A percentile compares a stretch with the other conserved stretches of the same genome.
These are phyloP conservation scores for Philopotamus ludificatus DNA, from an alignment of 1,140 invertebrate genomes.

Conservation along the genomic window DNA sequence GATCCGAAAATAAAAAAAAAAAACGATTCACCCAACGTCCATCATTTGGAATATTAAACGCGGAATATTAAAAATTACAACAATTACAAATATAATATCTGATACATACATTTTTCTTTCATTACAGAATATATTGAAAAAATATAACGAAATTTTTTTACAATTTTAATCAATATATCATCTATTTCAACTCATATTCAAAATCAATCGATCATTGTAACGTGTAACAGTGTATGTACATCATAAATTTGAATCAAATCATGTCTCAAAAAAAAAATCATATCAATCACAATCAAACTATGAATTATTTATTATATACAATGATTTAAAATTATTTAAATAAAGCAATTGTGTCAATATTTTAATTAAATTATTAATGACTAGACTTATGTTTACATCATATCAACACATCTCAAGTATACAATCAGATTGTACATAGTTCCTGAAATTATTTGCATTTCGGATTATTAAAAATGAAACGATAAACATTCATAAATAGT, in stretches of 20 bases:
- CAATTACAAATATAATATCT: constrained; percentile 31
- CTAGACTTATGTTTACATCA: constrained; percentile 14
- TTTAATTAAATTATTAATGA: constrained; percentile 6
- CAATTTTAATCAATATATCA: too few relatives aligned
- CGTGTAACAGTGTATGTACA: constrained; percentile 41
- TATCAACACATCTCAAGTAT: constrained; percentile 20
- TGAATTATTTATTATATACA: background rate
- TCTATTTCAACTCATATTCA: too few relatives aligned
- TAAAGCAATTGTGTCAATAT: background rate
- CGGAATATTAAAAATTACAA: constrained; percentile 29
- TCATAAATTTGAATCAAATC: constrained; percentile 26
- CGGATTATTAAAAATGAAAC: too few relatives aligned
- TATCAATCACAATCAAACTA: too few relatives aligned
- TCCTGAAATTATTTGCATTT: background rate
- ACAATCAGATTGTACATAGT: constrained; percentile 24
- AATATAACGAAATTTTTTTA: constrained; percentile 29
- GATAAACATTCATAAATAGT: constrained; percentile 3
- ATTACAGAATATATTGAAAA: constrained; percentile 25
- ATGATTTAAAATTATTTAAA: background rate
- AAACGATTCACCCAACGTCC: constrained; percentile 15
- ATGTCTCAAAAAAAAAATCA: too few relatives aligned
- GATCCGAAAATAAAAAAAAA: too few relatives aligned
- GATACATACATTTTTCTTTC: constrained; percentile 12
- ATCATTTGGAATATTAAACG: constrained; percentile 23
- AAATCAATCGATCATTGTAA: too few relatives aligned